Base-by-base conservation (phyloP, 2,888 invertebrate genomes). In the Leucania comma region DNA sequence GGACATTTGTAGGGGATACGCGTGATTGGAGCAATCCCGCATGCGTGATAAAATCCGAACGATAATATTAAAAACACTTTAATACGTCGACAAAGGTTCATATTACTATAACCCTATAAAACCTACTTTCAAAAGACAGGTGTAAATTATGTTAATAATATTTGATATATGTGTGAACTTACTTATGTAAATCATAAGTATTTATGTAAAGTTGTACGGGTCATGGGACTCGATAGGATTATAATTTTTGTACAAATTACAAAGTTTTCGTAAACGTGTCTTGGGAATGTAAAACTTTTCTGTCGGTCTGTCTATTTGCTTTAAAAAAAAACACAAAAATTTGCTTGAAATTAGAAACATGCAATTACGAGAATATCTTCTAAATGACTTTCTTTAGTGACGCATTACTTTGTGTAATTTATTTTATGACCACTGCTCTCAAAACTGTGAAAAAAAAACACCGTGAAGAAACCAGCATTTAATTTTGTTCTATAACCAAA, bases 111-210 rank as follows among this genome's bases (percentile, higher is more conserved):
- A 72, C 54, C 54, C 78, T 51, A 64, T 17, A 32, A 51, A 73
- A 54, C 22, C 42, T 53, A 54, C 35, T 53, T 35, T 22, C 9
- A 46, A 54, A n/a, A 69, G 54, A 42, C 62, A 75, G 69, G 61
- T 80, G 59, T 75, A 57, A 71, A 81, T 71, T 65, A 71, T 66
- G 62, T 42, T 51, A 71, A 81, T 72, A 75, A 59, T 59, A 66
- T 71, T 71, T 80, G 81, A 79, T 65, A 81, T 51, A 81, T 68
- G 72, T 79, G 79, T 81, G 79, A 79, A 81, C 65, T 38, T 65
- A 38, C 20, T 59, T 68, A 79, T 72, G 78, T 61, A 64, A 79
- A 79, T 79, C 9, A 8, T 66, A 46, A 75, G 67, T 71, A 76
- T 68, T 76, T 71, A 81, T 71, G 81, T 80, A 38, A 80, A 80